Base-by-base conservation (phyloP, 2,113 vertebrate genomes). In the Cariama cristata region DNA sequence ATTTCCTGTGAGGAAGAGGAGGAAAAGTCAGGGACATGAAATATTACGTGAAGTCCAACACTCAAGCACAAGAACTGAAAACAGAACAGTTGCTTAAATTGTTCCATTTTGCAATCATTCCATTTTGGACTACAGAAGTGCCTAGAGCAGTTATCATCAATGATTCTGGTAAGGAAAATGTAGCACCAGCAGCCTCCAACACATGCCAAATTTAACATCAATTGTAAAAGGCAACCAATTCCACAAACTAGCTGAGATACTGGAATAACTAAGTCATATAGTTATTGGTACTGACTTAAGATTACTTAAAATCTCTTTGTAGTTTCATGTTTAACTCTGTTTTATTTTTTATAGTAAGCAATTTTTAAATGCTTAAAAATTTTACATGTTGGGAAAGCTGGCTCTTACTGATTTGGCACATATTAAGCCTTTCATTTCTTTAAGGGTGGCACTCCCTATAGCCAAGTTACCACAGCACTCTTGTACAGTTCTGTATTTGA, bases 381-480 rank as follows among this genome's bases (percentile, higher is more conserved):
- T 12, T 33, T 42, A 3, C 11, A 28, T 72, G 6, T 49, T 23
- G 7, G 2, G 60, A 60, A 88, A 64, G 12, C 10, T 64, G 35
- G 4, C 12, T 64, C 14, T n/a, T 60, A 23, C 66, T 79, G 8
- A 30, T 64, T 28, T 52, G 30, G 5, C 26, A 28, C 0, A 0
- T 24, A 11, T 7, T 63, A 35, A 45, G 20, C 30, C 47, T 75
- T 81, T 50, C 3, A 28, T 90, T 85, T 82, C 45, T 59, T 52
- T 42, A 38, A 47, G 22, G 5, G 21, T 35, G 38, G 47, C 60
- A 27, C 26, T 82, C 28, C 55, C 23, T 40, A 14, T 88, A 82
- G 26, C 14, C 23, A 52, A 22, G 23, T 49, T n/a, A 53, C 45
- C 53, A n/a, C 24, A 47, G 14, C 7, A 22, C 5, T 63, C 47